Evolutionary conservation across 2,797 vertebrate genomes (phyloP), one percentile per base, ranked within the genome.

Genomic region (Enteromius anoplus): DNA sequence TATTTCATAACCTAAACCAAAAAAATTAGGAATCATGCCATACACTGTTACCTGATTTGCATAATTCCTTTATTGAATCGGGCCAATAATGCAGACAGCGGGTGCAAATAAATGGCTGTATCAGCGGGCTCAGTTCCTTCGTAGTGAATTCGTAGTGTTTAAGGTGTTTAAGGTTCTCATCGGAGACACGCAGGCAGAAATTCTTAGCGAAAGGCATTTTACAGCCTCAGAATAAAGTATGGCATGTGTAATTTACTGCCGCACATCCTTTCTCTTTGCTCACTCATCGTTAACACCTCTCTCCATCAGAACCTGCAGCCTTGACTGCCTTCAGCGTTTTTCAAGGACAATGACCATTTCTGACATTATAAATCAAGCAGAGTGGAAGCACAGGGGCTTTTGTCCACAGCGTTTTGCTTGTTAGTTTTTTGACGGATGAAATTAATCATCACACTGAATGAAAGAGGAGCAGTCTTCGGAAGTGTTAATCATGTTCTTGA

Each of bases 321-420:
- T 89, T 79, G 47, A 73, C 51, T 81, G n/a, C 53, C 53, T 84
- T 72, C 68, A 75, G n/a, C 37, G 53, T 86, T 82, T 75, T 79
- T 87, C 82, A 83, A 87, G 85, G 88, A 80, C 81, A 85, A 75
- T 82, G 78, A 55, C 60, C 68, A 37, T 84, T 78, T 87, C 73
- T 75, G 53, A 86, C 62, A 53, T 40, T 1, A 73, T 88, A 72
- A 76, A 85, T 88, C 78, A 86, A 77, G 71, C 58, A 14, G 34
- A 81, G 34, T 47, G 37, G 45, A 80, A 82, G 75, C 60, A 69
- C 75, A 45, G 81, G 26, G 58, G 51, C 82, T 86, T 86, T 80
- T 82, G 80, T 70, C 47, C 19, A n/a, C 65, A 62, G 19, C 42
- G 49, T 78, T 45, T 75, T 64, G 66, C 64, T 32, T n/a, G 69